These are phyloP conservation scores for Polymixis flavicincta DNA, from an alignment of 2,888 invertebrate genomes.

Conservation along the genomic window DNA sequence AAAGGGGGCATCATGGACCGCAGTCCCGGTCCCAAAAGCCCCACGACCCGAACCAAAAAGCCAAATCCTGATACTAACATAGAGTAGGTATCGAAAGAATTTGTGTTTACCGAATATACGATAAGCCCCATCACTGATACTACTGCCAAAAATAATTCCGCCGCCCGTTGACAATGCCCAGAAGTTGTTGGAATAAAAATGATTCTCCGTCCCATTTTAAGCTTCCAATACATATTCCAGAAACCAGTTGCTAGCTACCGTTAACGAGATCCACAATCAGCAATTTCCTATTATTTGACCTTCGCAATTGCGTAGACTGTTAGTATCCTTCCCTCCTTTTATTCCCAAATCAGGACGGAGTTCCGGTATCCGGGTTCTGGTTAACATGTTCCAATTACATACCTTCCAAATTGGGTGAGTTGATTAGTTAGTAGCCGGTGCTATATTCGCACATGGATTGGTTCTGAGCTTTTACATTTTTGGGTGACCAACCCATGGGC, in stretches of 20 bases:
- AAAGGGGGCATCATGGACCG: too few relatives aligned
- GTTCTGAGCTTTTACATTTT: constrained; percentile 5
- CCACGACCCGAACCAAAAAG: too few relatives aligned
- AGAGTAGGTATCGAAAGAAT: neutral
- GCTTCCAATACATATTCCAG: neutral
- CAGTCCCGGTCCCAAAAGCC: too few relatives aligned
- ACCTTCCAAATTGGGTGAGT: constrained; percentile 34
- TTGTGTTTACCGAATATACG: neutral
- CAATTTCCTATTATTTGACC: constrained; percentile 39
- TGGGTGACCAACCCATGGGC: neutral
- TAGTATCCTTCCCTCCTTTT: constrained; percentile 29
- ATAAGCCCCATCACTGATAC: neutral
- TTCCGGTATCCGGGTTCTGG: constrained; percentile 26
- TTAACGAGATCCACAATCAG: constrained; percentile 23
- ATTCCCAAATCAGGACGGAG: constrained; percentile 32
- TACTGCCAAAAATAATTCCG: neutral
- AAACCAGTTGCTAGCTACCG: constrained; percentile 7
- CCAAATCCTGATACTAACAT: too few relatives aligned
- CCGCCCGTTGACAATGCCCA: neutral
- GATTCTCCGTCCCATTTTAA: neutral
- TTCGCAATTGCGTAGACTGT: constrained; percentile 25
- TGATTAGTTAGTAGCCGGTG: constrained; percentile 19
- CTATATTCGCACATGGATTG: constrained; percentile 21
- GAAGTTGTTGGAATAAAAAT: neutral
- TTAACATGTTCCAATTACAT: constrained; percentile 40